Percentiles rank a stretch among this genome's conserved stretches.
These are phyloP conservation scores for Xiphias gladius DNA, from an alignment of 2,113 vertebrate genomes.

Conservation along the genomic window DNA sequence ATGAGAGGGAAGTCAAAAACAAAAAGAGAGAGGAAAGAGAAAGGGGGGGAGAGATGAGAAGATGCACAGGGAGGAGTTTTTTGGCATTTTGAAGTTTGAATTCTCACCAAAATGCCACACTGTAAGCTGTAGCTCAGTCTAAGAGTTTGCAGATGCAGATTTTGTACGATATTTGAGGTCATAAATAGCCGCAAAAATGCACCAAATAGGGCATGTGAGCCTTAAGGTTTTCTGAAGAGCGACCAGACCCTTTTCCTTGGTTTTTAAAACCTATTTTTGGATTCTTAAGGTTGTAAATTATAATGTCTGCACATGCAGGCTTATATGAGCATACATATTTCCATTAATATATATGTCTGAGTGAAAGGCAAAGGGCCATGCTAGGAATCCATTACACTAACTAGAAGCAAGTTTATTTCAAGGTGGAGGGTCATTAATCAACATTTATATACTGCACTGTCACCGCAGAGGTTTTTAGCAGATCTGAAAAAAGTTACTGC, in stretches of 20 bases:
- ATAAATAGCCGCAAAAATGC: neutral
- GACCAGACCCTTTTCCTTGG: neutral
- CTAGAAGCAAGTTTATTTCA: slow-evolving; percentile 39
- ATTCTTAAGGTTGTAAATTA: neutral
- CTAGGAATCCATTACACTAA: slow-evolving; percentile 46
- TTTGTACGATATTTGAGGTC: no score
- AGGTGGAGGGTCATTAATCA: slow-evolving; percentile 27
- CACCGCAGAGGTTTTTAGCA: neutral
- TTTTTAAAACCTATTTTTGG: no score
- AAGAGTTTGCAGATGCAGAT: neutral
- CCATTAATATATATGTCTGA: neutral
- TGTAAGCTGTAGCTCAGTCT: no score
- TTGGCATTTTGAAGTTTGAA: neutral
- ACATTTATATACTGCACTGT: neutral
- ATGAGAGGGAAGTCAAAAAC: neutral
- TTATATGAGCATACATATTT: neutral
- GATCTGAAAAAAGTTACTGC: no score
- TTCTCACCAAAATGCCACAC: no score
- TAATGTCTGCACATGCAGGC: neutral
- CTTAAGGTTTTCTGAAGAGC: neutral
- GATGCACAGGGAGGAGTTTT: neutral
- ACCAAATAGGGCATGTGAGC: neutral
- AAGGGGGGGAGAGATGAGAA: no score
- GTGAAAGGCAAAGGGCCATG: slow-evolving; percentile 22
- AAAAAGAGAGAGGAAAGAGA: neutral